A percentile compares a stretch with the other conserved stretches of the same genome.
Conservation (phyloP, 1,140 invertebrate species). For the Megathymus violae region DNA sequence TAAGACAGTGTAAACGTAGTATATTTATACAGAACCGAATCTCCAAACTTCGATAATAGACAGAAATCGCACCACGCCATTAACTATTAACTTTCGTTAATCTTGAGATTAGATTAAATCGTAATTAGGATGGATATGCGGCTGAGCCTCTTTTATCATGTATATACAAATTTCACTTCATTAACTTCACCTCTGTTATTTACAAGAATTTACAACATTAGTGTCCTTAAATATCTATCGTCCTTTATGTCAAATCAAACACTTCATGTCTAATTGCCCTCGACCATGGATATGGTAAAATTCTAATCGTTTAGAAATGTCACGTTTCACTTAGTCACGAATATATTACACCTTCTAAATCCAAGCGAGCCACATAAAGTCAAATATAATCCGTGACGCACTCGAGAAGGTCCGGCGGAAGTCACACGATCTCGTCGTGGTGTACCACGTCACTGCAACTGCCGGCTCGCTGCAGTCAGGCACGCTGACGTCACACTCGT, state of each 20-base stretch:
- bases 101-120: conserved; percentile 46
- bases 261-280: conserved; percentile 29
- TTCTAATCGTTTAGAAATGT: conserved; percentile 30
- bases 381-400: conserved; percentile 71
- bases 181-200: conserved; percentile 46
- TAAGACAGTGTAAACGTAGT: conserved; percentile 29
- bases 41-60: conserved; percentile 35
- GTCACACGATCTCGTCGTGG: conserved; percentile 83
- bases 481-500: conserved; percentile 89
- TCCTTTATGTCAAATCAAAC: conserved; percentile 35
- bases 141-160: conserved; percentile 57
- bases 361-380: conserved; percentile 42
- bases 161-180: conserved; percentile 54
- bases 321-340: conserved; percentile 33
- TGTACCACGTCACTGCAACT: conserved; percentile 81
- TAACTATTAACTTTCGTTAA: conserved; percentile 43
- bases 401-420: conserved; percentile 79
- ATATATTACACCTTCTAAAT: conserved; percentile 46
- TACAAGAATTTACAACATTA: conserved; percentile 62
- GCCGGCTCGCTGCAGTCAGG: conserved; percentile 82
- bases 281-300: conserved; percentile 42
- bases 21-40: conserved; percentile 26
- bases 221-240: conserved; percentile 32
- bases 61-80: conserved; percentile 38
- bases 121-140: conserved; percentile 76